A percentile compares a stretch with the other conserved stretches of the same genome.
Evolutionary conservation across 2,888 invertebrate species (phyloP).

Genomic region (Philereme vetulata): DNA sequence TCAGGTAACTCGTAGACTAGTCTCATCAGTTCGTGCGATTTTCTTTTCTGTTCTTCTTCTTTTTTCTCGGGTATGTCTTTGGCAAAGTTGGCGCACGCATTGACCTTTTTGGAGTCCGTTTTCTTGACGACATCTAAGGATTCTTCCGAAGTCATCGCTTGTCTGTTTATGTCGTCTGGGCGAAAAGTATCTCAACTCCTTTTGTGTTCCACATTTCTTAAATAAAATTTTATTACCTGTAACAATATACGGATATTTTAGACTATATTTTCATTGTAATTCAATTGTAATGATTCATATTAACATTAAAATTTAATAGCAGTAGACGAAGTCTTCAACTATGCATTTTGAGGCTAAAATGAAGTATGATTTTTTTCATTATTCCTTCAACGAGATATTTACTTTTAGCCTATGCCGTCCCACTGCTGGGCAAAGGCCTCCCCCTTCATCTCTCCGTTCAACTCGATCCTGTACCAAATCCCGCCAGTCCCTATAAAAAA

Average conservation of each 20-base stretch:
- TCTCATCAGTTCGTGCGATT: conserved; percentile 73
- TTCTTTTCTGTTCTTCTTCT: conserved; percentile 58
- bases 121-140: conserved; percentile 73
- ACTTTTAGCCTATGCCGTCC: too few relatives aligned
- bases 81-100: conserved; percentile 60
- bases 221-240: conserved; percentile 31
- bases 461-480: too few relatives aligned
- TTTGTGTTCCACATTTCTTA: conserved; percentile 60
- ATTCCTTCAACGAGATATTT: too few relatives aligned
- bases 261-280: too few relatives aligned
- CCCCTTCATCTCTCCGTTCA: too few relatives aligned
- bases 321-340: not conserved
- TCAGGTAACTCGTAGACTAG: conserved; percentile 78
- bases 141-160: conserved; percentile 78
- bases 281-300: too few relatives aligned
- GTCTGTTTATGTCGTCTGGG: conserved; percentile 47
- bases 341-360: too few relatives aligned
- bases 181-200: conserved; percentile 33
- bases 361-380: too few relatives aligned
- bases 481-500: too few relatives aligned
- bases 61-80: conserved; percentile 60
- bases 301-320: too few relatives aligned
- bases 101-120: conserved; percentile 63
- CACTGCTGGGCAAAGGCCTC: too few relatives aligned
- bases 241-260: conserved; percentile 7